phyloP scores from a whole-genome alignment of 2,797 vertebrate species.

The Ctenopoma multispine region DNA sequence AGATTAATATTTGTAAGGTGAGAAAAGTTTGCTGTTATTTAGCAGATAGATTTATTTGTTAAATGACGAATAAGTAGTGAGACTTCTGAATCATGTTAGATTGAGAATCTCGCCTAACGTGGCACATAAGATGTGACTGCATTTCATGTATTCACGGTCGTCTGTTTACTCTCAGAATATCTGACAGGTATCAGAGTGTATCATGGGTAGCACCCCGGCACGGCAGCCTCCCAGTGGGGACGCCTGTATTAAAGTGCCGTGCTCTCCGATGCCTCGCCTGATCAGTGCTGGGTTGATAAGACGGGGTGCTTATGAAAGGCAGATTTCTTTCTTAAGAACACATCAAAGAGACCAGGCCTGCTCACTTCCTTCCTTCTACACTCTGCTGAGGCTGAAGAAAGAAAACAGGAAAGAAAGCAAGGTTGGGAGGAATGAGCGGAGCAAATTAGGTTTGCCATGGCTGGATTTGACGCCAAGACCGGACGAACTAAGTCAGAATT shows the following conservation, averaged over 20 bases:
- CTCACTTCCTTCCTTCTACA: conserved; percentile 52
- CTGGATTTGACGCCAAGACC: conserved; percentile 71
- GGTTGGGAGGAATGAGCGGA: conserved; percentile 62
- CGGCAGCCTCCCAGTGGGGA: conserved; percentile 59
- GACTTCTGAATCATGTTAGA: conserved; percentile 7
- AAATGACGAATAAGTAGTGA: not conserved
- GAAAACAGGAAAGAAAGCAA: conserved; percentile 62
- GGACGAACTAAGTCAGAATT: conserved; percentile 73
- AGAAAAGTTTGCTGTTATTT: conserved; percentile 10
- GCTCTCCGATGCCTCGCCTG: conserved; percentile 62
- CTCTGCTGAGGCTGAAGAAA: conserved; percentile 57
- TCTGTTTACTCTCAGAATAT: conserved; percentile 29
- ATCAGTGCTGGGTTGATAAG: conserved; percentile 68
- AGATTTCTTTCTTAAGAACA: conserved; percentile 77
- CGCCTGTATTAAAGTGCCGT: conserved; percentile 63
- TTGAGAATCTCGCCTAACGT: conserved; percentile 3
- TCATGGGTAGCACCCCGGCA: conserved; percentile 30
- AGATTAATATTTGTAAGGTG: conserved; percentile 1
- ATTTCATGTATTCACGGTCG: conserved; percentile 3
- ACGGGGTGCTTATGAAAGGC: conserved; percentile 73
- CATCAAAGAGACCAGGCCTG: conserved; percentile 71
- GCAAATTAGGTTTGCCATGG: conserved; percentile 74
- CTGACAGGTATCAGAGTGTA: conserved; percentile 49
- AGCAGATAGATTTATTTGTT: not conserved
- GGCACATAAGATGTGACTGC: conserved; percentile 12